Percentiles rank a stretch among this genome's conserved stretches.
Evolutionary conservation across 2,797 vertebrate species (phyloP).

Genomic region (Alexandromys oeconomus): DNA sequence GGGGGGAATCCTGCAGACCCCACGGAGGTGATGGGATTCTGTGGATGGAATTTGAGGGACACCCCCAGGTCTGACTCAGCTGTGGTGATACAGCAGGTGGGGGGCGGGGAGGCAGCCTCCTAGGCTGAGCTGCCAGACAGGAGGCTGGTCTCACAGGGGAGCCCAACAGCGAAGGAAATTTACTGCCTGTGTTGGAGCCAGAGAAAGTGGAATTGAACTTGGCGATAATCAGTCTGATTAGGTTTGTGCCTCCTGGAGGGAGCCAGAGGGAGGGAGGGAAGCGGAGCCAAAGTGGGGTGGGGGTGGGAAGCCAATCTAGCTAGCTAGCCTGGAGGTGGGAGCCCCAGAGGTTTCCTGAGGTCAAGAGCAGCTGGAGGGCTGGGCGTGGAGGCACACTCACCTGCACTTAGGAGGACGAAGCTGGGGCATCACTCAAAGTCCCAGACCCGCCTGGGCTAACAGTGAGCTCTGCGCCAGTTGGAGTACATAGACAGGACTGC

Average conservation of each 20-base stretch:
- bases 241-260: slow-evolving; percentile 69
- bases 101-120: background rate
- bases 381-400: background rate
- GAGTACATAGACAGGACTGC: background rate
- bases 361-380: background rate
- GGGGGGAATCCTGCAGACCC: no score
- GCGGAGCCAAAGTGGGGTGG: background rate
- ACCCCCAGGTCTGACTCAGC: slow-evolving; percentile 54
- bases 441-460: background rate
- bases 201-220: slow-evolving; percentile 66
- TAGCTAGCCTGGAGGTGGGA: background rate
- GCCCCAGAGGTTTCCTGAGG: slow-evolving; percentile 46
- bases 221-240: slow-evolving; percentile 81
- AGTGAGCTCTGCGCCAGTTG: background rate
- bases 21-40: no score
- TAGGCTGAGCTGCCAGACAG: slow-evolving; percentile 39
- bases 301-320: background rate
- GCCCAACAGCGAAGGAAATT: slow-evolving; percentile 76
- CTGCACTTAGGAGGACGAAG: background rate
- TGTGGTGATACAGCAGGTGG: slow-evolving; percentile 36
- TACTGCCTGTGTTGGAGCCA: slow-evolving; percentile 51
- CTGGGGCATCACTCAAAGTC: background rate
- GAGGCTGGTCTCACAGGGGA: slow-evolving; percentile 70
- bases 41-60: background rate
- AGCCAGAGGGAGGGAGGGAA: background rate